Evolutionary conservation across 2,797 vertebrate genomes (phyloP), one percentile per base, ranked within the genome.

Genomic region (Sphenopsis melanotis): DNA sequence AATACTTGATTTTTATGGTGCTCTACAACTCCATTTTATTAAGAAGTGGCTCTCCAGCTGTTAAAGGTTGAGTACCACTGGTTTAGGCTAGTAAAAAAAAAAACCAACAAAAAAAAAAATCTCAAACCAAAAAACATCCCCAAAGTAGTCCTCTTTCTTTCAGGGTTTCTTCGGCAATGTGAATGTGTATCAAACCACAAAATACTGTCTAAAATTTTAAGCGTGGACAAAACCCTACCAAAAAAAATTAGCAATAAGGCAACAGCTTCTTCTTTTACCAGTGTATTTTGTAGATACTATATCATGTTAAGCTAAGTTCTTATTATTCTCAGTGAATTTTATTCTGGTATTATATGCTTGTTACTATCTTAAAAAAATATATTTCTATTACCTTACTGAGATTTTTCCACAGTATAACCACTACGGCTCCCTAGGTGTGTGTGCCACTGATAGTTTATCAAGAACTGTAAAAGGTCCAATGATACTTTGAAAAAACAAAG

Each of bases 41-140:
- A 92, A 96, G 94, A 97, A 97, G 97, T 97, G 97, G 97, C 96
- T 97, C 96, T 97, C 96, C 96, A 97, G 97, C 96, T 97, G 96
- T 97, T 97, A 97, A 97, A 97, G 96, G 97, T 97, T 97, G 97
- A 97, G 97, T 97, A 97, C 97, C 97, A 97, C 96, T 97, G 96
- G 97, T 97, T 97, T 97, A 97, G 94, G 94, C 97, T 97, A 95
- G 93, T 95, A 83, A 93, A 86, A 94, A 8, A 34, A 29, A 60
- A 39, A 16, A 3, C 7, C 46, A 14, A 18, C 16, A 39, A 60
- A 80, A 72, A 60, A 80, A 72, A 74, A 71, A 24, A 20, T 18
- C 18, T 37, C 29, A 68, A 85, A 77, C 16, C 9, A 30, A 68
- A 49, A 83, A 37, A 20, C 22, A 42, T 42, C 74, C 81, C 81